Evolutionary conservation across 1,140 invertebrate genomes (phyloP), one percentile per base, ranked within the genome.

Genomic region (Aradophagus sp.): DNA sequence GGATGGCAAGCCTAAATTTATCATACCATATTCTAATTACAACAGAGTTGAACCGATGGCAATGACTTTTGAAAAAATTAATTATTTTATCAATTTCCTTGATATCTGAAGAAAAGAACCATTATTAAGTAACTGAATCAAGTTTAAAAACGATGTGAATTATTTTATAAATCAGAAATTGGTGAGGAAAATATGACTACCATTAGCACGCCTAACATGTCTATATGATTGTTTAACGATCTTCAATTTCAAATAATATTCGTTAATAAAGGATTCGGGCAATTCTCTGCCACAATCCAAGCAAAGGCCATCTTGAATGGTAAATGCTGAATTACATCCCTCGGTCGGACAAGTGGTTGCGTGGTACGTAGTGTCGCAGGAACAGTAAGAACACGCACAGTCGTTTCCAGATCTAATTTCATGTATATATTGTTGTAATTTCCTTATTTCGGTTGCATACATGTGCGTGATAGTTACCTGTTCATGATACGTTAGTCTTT

Each of bases 1-100:
- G 7, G 11, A 29, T 5, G 2, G 27, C 27, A 5, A 29, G 7
- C 11, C 27, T 6, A 29, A 29, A 29, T 29, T 29, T n/a, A n/a
- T 29, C 27, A n/a, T 29, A 29, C 27, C 27, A 29, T n/a, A 29
- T 29, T 29, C 27, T 29, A 10, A 29, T 29, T n/a, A 29, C 27
- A 2, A n/a, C 7, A 6, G 27, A 29, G 11, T 29, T 29, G 27
- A 29, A 29, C 2, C 27, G 27, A 29, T 29, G 27, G 6, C 7
- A 6, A n/a, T 29, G 27, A 29, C 6, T 5, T n/a, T 5, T n/a
- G 10, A 29, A 29, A 5, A 5, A 10, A 10, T 29, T 29, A 10
- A n/a, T 29, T 29, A 29, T 29, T 6, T n/a, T n/a, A 29, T 10
- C 10, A n/a, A 29, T n/a, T 29, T 29, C 27, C 11, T 29, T 10